A percentile compares a stretch with the other conserved stretches of the same genome.
Evolutionary conservation across 2,888 invertebrate genomes (phyloP).

Genomic region (Lapara coniferarum): DNA sequence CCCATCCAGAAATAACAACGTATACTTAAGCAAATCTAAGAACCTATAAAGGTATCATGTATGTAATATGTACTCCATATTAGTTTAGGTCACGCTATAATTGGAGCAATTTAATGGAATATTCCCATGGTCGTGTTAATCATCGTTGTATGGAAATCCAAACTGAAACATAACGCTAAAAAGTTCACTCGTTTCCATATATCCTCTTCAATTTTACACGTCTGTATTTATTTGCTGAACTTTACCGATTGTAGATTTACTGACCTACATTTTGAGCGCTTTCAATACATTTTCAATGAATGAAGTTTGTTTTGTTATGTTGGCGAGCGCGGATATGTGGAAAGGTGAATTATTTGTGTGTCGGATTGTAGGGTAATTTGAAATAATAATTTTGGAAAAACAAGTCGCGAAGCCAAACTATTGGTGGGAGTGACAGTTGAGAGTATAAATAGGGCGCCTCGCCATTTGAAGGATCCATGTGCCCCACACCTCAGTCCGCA

Average conservation of each 20-base stretch:
- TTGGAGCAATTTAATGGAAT: neutral
- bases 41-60: neutral
- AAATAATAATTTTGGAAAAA: too few relatives aligned
- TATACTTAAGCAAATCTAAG: neutral
- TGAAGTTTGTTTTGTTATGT: slow-evolving; percentile 23
- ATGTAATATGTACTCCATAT: neutral
- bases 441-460: too few relatives aligned
- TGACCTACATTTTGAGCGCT: slow-evolving; percentile 38
- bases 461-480: too few relatives aligned
- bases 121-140: too few relatives aligned
- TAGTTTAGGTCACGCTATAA: slow-evolving; percentile 9
- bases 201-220: slow-evolving; percentile 40
- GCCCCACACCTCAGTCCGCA: too few relatives aligned
- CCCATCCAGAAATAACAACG: neutral
- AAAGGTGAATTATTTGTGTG: slow-evolving; percentile 1
- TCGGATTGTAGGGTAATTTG: too few relatives aligned
- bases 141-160: neutral
- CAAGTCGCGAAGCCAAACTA: too few relatives aligned
- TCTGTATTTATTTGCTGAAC: slow-evolving; percentile 41
- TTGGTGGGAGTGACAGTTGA: too few relatives aligned
- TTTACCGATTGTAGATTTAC: slow-evolving; percentile 35
- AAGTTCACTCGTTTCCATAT: slow-evolving; percentile 21
- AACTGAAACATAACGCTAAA: neutral
- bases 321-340: slow-evolving; percentile 3
- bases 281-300: slow-evolving; percentile 28